Percentiles rank a stretch among this genome's conserved stretches.
These are phyloP conservation scores for Apotomis betuletana DNA, from an alignment of 2,888 invertebrate genomes.

Conservation along the genomic window DNA sequence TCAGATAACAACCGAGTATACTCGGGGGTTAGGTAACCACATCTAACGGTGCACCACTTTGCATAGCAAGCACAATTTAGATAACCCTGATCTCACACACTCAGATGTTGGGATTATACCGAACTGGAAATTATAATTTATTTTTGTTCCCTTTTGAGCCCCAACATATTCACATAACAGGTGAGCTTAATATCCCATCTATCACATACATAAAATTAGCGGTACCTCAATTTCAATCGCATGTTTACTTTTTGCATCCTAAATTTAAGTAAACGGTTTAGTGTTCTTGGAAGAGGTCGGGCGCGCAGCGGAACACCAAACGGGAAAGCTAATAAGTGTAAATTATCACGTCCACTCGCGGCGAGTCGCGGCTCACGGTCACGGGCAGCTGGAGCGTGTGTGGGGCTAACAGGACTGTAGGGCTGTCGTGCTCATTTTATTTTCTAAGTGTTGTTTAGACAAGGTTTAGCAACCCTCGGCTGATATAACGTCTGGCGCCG, in stretches of 20 bases:
- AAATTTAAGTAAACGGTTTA: conserved; percentile 29
- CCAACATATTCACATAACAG: not conserved
- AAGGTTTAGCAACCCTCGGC: conserved; percentile 1
- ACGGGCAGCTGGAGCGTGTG: not conserved
- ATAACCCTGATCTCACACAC: too few species aligned
- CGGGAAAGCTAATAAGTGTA: conserved; percentile 42
- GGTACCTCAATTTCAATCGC: not conserved
- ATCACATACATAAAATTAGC: conserved; percentile 21
- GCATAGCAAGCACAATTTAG: too few species aligned
- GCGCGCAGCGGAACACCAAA: conserved; percentile 34
- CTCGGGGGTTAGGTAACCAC: too few species aligned
- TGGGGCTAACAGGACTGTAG: conserved; percentile 32
- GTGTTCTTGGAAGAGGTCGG: conserved; percentile 34
- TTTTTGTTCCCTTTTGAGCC: not conserved
- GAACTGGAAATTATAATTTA: conserved; percentile 1
- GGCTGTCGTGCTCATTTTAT: conserved; percentile 21
- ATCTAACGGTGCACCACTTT: too few species aligned
- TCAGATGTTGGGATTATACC: not conserved
- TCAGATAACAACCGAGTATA: too few species aligned
- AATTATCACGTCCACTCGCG: conserved; percentile 33
- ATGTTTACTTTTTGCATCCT: conserved; percentile 29
- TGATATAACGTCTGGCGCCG: not conserved
- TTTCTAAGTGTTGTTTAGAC: conserved; percentile 7
- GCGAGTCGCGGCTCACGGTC: not conserved
- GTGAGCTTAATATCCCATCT: conserved; percentile 9